Evolutionary conservation across 2,113 vertebrate genomes (phyloP).

Genomic region (Xyrauchen texanus): DNA sequence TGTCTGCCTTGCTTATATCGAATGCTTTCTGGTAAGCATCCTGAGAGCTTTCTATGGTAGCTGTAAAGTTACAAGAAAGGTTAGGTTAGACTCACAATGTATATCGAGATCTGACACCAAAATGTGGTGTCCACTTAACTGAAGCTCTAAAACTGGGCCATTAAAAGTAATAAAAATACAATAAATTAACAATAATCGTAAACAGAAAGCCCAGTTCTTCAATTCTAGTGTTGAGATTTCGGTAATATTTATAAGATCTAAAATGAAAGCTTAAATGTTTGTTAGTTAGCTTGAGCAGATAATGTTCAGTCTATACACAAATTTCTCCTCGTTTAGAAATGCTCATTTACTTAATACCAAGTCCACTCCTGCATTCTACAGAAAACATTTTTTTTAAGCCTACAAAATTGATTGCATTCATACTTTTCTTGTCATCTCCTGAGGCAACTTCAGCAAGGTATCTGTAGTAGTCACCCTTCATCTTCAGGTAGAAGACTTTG

Average conservation of each 20-base stretch:
- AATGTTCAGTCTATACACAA: neutral
- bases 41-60: constrained; percentile 87
- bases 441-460: constrained; percentile 94
- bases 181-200: neutral
- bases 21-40: constrained; percentile 88
- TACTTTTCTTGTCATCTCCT: constrained; percentile 81
- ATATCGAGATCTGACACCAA: neutral
- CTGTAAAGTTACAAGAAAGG: constrained; percentile 58
- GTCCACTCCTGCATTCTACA: neutral
- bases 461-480: constrained; percentile 98
- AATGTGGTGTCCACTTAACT: neutral
- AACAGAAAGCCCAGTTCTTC: neutral
- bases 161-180: neutral
- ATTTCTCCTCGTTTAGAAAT: constrained; percentile 2
- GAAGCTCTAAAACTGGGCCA: neutral
- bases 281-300: too few species aligned
- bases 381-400: neutral
- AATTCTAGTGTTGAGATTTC: too few species aligned
- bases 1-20: constrained; percentile 85
- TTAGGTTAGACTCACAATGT: neutral
- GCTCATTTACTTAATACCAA: neutral
- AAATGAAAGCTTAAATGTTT: too few species aligned
- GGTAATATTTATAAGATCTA: too few species aligned
- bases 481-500: constrained; percentile 98
- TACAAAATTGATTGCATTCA: constrained; percentile 48